Evolutionary conservation across 2,888 invertebrate species (phyloP).

Genomic region (Pristionchus exspectatus): DNA sequence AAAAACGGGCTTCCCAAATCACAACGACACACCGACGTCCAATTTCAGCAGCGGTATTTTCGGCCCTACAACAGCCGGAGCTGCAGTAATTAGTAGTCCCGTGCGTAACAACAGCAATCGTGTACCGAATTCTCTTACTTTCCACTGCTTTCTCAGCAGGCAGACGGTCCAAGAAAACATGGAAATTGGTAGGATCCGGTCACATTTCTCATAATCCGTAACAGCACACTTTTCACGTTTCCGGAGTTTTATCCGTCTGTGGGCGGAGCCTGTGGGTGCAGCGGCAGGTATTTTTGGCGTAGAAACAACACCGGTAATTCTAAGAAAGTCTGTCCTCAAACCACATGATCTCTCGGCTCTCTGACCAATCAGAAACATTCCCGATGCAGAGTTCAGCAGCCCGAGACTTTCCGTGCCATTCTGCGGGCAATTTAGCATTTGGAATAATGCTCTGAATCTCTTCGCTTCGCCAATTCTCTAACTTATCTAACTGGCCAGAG

Average conservation of each 20-base stretch:
- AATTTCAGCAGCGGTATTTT: neutral
- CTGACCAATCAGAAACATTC: neutral
- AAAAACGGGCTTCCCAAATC: neutral
- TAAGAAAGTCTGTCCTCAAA: neutral
- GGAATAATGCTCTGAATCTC: too few relatives aligned
- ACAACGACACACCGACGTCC: neutral
- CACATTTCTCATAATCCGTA: neutral
- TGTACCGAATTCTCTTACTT: neutral
- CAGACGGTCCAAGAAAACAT: neutral
- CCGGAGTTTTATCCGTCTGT: neutral
- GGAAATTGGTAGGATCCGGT: neutral
- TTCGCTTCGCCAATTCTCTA: too few relatives aligned
- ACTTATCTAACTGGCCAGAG: too few relatives aligned
- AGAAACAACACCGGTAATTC: neutral
- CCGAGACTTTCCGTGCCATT: too few relatives aligned
- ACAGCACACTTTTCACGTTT: slow-evolving; percentile 10
- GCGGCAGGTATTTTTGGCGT: neutral
- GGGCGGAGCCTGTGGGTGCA: neutral
- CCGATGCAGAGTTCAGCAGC: neutral
- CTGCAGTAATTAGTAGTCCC: neutral
- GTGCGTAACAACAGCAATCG: neutral
- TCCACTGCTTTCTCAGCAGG: neutral
- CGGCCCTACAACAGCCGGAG: neutral
- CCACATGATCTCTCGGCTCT: neutral
- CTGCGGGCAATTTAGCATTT: too few relatives aligned